A percentile compares a stretch with the other conserved stretches of the same genome.
These are phyloP conservation scores for Amphiprion ocellaris DNA, from an alignment of 2,113 vertebrate genomes.

Conservation along the genomic window DNA sequence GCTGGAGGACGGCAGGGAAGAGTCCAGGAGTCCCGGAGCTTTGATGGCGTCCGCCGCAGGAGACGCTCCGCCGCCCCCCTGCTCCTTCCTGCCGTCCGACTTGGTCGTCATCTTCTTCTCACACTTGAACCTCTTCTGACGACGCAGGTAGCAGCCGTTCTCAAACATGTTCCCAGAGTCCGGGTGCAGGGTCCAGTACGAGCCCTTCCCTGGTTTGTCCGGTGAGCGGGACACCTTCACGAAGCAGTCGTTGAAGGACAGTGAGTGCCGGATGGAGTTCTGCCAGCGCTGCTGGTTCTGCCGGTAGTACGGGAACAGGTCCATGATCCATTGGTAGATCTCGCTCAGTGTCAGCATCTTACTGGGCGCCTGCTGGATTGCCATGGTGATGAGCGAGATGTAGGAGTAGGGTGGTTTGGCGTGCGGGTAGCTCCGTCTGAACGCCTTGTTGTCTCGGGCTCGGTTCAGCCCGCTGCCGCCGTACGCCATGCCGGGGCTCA, in stretches of 20 bases:
- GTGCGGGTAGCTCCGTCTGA: conserved; percentile 96
- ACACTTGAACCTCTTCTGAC: conserved; percentile 98
- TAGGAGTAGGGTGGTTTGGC: conserved; percentile 99
- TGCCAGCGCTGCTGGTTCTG: conserved; percentile 99
- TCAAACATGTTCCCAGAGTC: conserved; percentile 99
- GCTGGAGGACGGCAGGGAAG: conserved; percentile 83
- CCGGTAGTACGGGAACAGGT: conserved; percentile 96
- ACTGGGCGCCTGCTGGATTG: conserved; percentile 96
- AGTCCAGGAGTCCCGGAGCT: conserved; percentile 84
- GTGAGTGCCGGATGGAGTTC: conserved; percentile 98
- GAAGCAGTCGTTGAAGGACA: conserved; percentile 99
- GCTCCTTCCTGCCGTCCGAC: conserved; percentile 83
- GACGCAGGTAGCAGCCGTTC: conserved; percentile 97
- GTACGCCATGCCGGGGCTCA: conserved; percentile 93
- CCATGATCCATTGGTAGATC: conserved; percentile 99
- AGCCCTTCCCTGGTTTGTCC: conserved; percentile 98
- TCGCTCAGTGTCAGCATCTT: conserved; percentile 99
- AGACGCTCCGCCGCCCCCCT: conserved; percentile 82
- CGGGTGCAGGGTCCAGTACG: conserved; percentile 98
- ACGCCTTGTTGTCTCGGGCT: conserved; percentile 90
- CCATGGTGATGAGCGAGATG: conserved; percentile 99
- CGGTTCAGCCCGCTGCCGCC: conserved; percentile 89
- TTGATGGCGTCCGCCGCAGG: conserved; percentile 84
- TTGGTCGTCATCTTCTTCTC: conserved; percentile 89
- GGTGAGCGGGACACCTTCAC: conserved; percentile 98